Percentiles rank a stretch among this genome's conserved stretches.
phyloP scores from a whole-genome alignment of 1,140 invertebrate genomes.

The Scaptomyza pallida region DNA sequence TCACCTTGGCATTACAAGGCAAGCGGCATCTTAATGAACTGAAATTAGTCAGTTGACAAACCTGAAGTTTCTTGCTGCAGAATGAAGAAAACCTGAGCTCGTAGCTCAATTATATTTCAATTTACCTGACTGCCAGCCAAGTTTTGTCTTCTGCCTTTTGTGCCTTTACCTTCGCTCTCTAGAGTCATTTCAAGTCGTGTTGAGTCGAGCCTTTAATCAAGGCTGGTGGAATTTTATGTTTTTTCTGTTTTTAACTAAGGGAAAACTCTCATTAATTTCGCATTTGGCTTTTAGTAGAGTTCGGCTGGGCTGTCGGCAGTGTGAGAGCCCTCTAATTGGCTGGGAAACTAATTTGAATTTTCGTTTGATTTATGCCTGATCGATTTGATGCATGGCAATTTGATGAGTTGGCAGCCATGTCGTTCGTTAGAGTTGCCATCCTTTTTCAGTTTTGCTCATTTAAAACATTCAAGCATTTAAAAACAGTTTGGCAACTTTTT shows the following conservation, averaged over 20 bases:
- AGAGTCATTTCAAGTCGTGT: background rate
- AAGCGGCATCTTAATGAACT: slow-evolving; percentile 55
- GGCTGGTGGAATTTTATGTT: slow-evolving; percentile 31
- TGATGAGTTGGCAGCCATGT: slow-evolving; percentile 45
- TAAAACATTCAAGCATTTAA: slow-evolving; percentile 50
- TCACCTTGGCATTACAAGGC: slow-evolving; percentile 63
- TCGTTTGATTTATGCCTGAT: slow-evolving; percentile 81
- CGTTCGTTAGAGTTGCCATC: background rate
- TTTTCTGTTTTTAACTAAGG: slow-evolving; percentile 11
- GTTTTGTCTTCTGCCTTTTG: slow-evolving; percentile 5
- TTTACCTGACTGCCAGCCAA: slow-evolving; percentile 59
- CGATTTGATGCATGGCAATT: slow-evolving; percentile 72
- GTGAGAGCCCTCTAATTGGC: slow-evolving; percentile 62
- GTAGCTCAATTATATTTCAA: slow-evolving; percentile 79
- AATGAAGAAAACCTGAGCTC: slow-evolving; percentile 16
- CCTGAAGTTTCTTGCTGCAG: slow-evolving; percentile 14
- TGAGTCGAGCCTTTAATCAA: slow-evolving; percentile 52
- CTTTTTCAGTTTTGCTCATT: background rate
- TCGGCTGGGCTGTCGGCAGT: slow-evolving; percentile 30
- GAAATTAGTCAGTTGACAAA: slow-evolving; percentile 54
- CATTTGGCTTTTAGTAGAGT: slow-evolving; percentile 55
- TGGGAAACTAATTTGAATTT: slow-evolving; percentile 73
- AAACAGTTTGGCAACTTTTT: slow-evolving; percentile 51
- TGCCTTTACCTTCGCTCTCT: background rate
- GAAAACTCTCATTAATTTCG: slow-evolving; percentile 69